Evolutionary conservation across 2,888 invertebrate species (phyloP), one percentile per base, ranked within the genome.

Genomic region (Melipona beecheii): DNA sequence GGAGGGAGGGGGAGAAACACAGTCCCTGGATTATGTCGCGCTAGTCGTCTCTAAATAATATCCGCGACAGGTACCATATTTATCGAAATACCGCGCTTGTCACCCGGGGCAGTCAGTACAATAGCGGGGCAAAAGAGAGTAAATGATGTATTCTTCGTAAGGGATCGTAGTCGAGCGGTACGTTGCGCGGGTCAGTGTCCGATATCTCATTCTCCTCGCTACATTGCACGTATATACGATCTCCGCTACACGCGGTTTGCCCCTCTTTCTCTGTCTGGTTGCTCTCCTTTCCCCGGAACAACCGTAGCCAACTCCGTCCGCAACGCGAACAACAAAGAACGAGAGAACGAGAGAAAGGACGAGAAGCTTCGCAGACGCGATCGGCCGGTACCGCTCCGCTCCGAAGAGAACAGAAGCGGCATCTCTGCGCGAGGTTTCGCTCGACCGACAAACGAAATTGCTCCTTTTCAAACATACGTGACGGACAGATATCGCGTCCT

Each of bases 161-260:
- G 80, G 81, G 68, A 75, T 70, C 79, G 79, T 75, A 71, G 84
- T 69, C 78, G 86, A 81, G 79, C 79, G 75, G 74, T 78, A 84
- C 79, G 78, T 88, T 86, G 86, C 84, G 88, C 85, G 84, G 89
- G 89, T 89, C 89, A 89, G 86, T 90, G 90, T 85, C 88, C 90
- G 89, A 90, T 86, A 89, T 89, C 90, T 89, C 88, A 86, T 88
- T 88, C 86, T 84, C 82, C 79, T 76, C 81, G 78, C 78, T 84
- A 78, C 83, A 75, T 75, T 85, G 81, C 75, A 81, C 81, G 79
- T 83, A 82, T 83, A 82, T 88, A 79, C 87, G 78, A 69, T 75
- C 68, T 27, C 36, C 70, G 87, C 83, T 87, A 78, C 84, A 83
- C 75, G 81, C 78, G 81, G 78, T 81, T 82, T 66, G 31, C 74